phyloP scores from a whole-genome alignment of 2,113 vertebrate genomes.

The Gallinago undulata region DNA sequence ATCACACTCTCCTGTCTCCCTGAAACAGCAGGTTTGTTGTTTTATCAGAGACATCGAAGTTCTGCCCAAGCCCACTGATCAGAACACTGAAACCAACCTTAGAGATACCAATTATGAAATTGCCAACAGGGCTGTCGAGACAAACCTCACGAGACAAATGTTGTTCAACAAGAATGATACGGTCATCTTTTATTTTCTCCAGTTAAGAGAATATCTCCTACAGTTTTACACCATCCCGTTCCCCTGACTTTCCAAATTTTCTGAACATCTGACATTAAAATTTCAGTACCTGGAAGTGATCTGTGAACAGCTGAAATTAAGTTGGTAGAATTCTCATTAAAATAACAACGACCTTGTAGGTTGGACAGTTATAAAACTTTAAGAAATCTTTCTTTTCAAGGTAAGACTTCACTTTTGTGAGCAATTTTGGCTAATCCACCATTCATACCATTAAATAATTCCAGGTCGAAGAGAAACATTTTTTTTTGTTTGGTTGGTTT shows the following conservation, averaged over 20 bases:
- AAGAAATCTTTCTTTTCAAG: constrained; percentile 35
- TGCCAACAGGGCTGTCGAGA: not conserved
- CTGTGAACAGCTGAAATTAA: not conserved
- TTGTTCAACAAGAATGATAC: not conserved
- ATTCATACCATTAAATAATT: constrained; percentile 53
- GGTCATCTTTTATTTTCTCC: not conserved
- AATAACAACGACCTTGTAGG: not conserved
- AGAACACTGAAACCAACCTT: not conserved
- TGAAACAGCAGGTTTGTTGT: not conserved
- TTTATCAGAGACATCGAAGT: constrained; percentile 3
- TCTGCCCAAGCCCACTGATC: not conserved
- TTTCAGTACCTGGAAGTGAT: not conserved
- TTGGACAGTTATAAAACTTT: not conserved
- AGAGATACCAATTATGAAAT: not conserved
- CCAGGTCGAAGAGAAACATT: constrained; percentile 63
- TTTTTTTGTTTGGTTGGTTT: not conserved
- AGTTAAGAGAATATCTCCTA: not conserved
- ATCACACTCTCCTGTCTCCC: not conserved
- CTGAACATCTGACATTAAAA: not conserved
- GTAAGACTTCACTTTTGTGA: constrained; percentile 46
- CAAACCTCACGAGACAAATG: not conserved
- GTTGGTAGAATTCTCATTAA: not conserved
- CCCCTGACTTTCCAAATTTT: not conserved
- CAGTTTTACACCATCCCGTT: not conserved
- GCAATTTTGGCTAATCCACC: constrained; percentile 24